Percentiles rank a stretch among this genome's conserved stretches.
Evolutionary conservation across 2,113 vertebrate species (phyloP).

Genomic region (Cnemophilus loriae): DNA sequence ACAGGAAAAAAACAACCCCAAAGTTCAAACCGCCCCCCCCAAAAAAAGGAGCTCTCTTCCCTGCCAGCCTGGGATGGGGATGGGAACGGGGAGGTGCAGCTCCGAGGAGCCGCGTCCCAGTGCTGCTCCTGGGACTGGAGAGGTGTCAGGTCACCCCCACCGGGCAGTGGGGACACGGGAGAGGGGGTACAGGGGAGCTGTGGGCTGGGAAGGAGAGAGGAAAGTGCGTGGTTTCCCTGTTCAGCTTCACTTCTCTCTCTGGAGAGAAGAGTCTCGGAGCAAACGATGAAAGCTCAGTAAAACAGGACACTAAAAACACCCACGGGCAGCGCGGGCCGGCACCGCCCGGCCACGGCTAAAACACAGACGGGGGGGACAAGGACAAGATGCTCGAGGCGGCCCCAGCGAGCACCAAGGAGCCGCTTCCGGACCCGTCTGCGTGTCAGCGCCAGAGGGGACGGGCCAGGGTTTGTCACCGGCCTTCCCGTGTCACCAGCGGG

Average conservation of each 20-base stretch:
- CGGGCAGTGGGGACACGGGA: not conserved
- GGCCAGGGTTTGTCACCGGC: not conserved
- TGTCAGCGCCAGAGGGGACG: not conserved
- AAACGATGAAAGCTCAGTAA: not conserved
- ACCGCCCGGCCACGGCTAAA: not conserved
- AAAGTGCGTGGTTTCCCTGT: not conserved
- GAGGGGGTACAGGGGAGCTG: not conserved
- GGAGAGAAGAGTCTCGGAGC: not conserved
- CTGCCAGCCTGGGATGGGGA: not conserved
- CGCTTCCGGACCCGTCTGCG: accelerated
- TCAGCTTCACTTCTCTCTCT: not conserved
- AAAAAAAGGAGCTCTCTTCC: not conserved
- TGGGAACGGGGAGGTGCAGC: not conserved
- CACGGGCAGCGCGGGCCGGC: not conserved
- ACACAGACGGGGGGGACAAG: not conserved
- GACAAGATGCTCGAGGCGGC: not conserved
- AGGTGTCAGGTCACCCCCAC: not conserved
- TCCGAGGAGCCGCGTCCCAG: not conserved
- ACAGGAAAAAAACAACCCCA: accelerated
- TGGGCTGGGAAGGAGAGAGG: not conserved
- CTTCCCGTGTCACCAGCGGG: not conserved
- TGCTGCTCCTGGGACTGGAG: not conserved
- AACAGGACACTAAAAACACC: not conserved
- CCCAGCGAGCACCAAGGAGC: not conserved
- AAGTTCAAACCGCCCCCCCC: not conserved